phyloP scores from a whole-genome alignment of 2,888 invertebrate species.

The Tiliacea aurago region DNA sequence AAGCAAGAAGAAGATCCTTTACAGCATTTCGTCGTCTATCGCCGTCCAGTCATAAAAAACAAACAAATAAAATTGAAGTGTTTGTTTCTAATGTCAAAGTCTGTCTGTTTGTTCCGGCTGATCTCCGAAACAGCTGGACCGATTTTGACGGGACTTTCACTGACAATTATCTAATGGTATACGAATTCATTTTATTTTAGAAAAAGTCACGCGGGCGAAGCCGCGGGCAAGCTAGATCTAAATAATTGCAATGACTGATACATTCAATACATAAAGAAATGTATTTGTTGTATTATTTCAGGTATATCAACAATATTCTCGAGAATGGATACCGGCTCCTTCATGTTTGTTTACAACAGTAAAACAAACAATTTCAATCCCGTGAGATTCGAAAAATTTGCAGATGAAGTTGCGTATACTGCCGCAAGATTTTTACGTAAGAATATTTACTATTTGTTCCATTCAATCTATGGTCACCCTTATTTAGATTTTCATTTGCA shows the following conservation, averaged over 20 bases:
- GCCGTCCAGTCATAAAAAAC: not conserved
- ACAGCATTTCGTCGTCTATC: not conserved
- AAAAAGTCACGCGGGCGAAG: too few relatives aligned
- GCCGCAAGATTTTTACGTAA: constrained; percentile 85
- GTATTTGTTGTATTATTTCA: constrained; percentile 67
- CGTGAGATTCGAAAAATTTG: constrained; percentile 76
- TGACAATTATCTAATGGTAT: too few relatives aligned
- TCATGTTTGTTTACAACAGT: constrained; percentile 85
- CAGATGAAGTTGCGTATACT: constrained; percentile 77
- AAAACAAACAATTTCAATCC: constrained; percentile 71
- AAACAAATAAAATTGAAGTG: too few relatives aligned
- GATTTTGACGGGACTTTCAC: too few relatives aligned
- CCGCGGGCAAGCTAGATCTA: not conserved
- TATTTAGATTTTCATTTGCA: too few relatives aligned
- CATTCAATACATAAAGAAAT: not conserved
- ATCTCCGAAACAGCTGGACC: too few relatives aligned
- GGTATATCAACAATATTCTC: constrained; percentile 83
- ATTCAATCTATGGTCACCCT: not conserved
- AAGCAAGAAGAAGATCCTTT: not conserved
- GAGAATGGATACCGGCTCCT: constrained; percentile 82
- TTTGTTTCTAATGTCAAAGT: too few relatives aligned
- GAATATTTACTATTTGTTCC: constrained; percentile 49
- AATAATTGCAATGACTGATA: not conserved
- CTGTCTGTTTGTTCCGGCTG: too few relatives aligned
- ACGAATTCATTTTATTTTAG: too few relatives aligned